Evolutionary conservation across 2,888 invertebrate genomes (phyloP).

Genomic region (Melipona bicolor): DNA sequence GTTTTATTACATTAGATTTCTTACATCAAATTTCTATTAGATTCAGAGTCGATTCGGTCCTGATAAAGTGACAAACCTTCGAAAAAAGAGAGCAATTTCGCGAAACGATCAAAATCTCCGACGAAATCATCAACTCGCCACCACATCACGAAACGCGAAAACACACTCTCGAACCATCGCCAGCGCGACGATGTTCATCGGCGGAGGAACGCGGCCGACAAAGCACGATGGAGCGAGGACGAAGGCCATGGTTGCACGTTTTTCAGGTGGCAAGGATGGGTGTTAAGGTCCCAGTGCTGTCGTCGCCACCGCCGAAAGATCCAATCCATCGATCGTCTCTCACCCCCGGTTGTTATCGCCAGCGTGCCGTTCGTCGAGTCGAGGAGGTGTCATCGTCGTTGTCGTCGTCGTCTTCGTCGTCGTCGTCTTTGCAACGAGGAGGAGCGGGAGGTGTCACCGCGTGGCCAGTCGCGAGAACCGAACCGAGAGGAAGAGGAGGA

Average conservation of each 20-base stretch:
- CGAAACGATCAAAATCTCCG: no score
- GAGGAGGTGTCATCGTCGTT: conserved; percentile 33
- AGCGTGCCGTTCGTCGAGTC: conserved; percentile 63
- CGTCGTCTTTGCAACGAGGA: conserved; percentile 9
- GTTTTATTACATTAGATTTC: no score
- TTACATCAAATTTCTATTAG: no score
- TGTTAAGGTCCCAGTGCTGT: conserved; percentile 75
- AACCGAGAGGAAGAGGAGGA: background rate
- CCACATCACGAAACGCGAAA: background rate
- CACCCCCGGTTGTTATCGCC: conserved; percentile 70
- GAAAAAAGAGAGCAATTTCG: no score
- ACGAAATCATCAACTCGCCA: no score
- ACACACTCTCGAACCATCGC: background rate
- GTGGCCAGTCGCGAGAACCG: background rate
- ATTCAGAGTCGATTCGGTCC: no score
- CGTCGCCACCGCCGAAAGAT: conserved; percentile 71
- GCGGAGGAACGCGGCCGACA: conserved; percentile 11
- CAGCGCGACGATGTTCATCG: conserved; percentile 2
- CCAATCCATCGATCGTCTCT: conserved; percentile 77
- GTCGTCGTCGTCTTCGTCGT: no score
- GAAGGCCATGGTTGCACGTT: conserved; percentile 29
- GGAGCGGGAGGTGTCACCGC: background rate
- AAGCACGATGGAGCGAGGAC: conserved; percentile 17
- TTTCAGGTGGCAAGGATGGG: conserved; percentile 79
- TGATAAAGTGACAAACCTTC: no score